Percentiles rank a stretch among this genome's conserved stretches.
These are phyloP conservation scores for Quadroppia sp. DNA, from an alignment of 2,888 invertebrate species.

Conservation along the genomic window DNA sequence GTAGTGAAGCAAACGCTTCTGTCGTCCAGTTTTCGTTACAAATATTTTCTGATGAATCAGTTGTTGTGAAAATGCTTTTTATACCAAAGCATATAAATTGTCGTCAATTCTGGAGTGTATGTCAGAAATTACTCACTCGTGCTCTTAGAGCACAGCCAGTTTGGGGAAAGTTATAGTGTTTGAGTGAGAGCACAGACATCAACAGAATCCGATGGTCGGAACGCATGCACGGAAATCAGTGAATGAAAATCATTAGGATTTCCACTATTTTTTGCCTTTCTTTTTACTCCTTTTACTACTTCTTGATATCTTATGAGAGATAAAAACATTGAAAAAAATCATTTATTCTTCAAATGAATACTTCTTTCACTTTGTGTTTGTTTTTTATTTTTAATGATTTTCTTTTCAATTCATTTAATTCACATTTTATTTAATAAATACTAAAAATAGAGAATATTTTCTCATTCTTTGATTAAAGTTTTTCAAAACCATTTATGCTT, in stretches of 20 bases:
- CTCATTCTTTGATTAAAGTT: no score
- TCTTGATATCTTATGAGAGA: background rate
- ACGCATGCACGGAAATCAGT: conserved; percentile 19
- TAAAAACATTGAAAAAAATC: no score
- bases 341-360: no score
- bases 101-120: no score
- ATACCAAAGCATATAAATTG: background rate
- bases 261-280: background rate
- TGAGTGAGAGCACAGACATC: background rate
- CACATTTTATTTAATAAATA: background rate
- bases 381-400: no score
- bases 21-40: background rate
- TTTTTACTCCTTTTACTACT: background rate
- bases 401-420: no score
- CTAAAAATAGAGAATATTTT: background rate
- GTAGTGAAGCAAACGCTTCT: background rate
- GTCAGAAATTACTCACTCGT: no score
- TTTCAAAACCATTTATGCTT: no score
- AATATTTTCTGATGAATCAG: background rate
- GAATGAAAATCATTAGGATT: background rate
- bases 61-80: background rate
- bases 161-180: no score
- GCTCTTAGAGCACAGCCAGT: no score
- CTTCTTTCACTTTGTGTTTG: no score
- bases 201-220: background rate